These are phyloP conservation scores for Dynastes grantii DNA, from an alignment of 2,888 invertebrate species.

Conservation along the genomic window DNA sequence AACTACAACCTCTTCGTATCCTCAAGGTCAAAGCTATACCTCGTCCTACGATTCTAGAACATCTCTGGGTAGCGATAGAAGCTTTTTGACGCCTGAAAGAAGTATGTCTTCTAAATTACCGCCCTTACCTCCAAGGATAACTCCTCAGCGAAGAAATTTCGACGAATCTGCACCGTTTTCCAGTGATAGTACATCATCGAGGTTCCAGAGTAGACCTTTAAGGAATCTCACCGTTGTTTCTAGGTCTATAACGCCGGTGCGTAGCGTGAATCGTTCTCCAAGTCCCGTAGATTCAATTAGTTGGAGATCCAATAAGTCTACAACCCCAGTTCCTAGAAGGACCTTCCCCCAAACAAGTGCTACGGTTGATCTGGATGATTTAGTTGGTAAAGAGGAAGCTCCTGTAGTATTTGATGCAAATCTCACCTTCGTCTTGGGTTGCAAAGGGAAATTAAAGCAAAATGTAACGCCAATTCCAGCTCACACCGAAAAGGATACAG, in stretches of 20 bases:
- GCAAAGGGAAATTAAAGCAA: conserved; percentile 79
- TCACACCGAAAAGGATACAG: conserved; percentile 83
- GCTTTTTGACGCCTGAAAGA: conserved; percentile 17
- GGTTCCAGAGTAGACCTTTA: conserved; percentile 66
- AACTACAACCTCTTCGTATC: conserved; percentile 7
- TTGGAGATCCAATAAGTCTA: conserved; percentile 68
- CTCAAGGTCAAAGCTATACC: conserved; percentile 31
- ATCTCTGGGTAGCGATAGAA: conserved; percentile 51
- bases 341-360: conserved; percentile 74
- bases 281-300: conserved; percentile 56
- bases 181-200: conserved; percentile 58
- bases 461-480: conserved; percentile 83
- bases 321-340: conserved; percentile 75
- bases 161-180: conserved; percentile 58
- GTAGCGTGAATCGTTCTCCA: conserved; percentile 58
- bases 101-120: conserved; percentile 42
- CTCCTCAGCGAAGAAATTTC: conserved; percentile 58
- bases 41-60: conserved; percentile 36
- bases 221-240: conserved; percentile 67
- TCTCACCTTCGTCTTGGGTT: conserved; percentile 84
- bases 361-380: conserved; percentile 74
- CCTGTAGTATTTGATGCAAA: conserved; percentile 89
- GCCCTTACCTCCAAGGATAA: conserved; percentile 52
- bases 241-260: conserved; percentile 50
- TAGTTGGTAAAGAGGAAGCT: conserved; percentile 80